Conservation (phyloP, 92 coral and sea anemone species). For the Zoanthus gigantus region DNA sequence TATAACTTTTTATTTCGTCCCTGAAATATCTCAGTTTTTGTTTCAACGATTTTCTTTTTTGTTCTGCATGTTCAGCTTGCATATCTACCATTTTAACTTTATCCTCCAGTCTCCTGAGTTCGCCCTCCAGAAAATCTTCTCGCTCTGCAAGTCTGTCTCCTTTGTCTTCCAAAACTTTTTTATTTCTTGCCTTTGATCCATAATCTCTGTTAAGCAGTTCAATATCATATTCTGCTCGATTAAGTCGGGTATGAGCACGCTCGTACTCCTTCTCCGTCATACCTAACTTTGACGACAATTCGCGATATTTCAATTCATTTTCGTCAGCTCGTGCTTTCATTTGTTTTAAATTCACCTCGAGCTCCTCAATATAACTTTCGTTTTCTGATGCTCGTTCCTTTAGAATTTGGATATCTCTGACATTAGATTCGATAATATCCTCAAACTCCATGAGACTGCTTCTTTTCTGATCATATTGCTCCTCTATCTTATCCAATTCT, state of each 20-base stretch:
- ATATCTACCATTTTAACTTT: slow-evolving; percentile 59
- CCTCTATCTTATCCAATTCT: slow-evolving; percentile 59
- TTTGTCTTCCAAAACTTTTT: slow-evolving; percentile 68
- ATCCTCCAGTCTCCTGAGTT: slow-evolving; percentile 55
- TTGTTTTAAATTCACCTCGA: slow-evolving; percentile 65
- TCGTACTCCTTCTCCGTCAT: slow-evolving; percentile 52
- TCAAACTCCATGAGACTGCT: slow-evolving; percentile 27
- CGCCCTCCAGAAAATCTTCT: slow-evolving; percentile 66
- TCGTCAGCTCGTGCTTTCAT: slow-evolving; percentile 60
- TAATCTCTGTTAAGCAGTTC: slow-evolving; percentile 57
- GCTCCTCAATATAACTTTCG: slow-evolving; percentile 62
- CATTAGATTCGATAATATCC: slow-evolving; percentile 61
- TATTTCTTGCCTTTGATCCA: slow-evolving; percentile 70
- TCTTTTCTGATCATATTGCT: slow-evolving; percentile 51
- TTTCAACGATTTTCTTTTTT: slow-evolving; percentile 60
- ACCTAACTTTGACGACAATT: slow-evolving; percentile 61
- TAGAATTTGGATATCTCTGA: slow-evolving; percentile 58
- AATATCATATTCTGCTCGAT: slow-evolving; percentile 49
- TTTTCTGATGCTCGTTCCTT: slow-evolving; percentile 69
- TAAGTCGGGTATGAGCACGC: slow-evolving; percentile 47
- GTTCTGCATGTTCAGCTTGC: slow-evolving; percentile 74
- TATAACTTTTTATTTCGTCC: slow-evolving; percentile 53
- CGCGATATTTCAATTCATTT: slow-evolving; percentile 69
- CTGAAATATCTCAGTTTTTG: slow-evolving; percentile 42
- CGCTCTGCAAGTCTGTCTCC: slow-evolving; percentile 79